phyloP scores from a whole-genome alignment of 2,113 vertebrate species.

The Cynoglossus semilaevis region DNA sequence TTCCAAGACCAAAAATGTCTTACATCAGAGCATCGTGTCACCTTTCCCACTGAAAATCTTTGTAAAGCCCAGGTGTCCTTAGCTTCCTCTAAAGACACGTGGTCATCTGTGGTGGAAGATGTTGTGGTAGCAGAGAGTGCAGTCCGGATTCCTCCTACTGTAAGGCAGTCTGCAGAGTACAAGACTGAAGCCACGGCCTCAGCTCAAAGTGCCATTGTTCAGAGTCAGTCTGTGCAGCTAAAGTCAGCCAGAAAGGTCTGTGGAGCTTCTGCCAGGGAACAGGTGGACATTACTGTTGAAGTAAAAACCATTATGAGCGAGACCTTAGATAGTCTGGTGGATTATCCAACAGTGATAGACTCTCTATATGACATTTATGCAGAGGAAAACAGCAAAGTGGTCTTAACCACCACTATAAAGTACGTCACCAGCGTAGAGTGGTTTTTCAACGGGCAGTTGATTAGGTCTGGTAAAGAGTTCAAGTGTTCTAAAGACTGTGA shows the following conservation, averaged over 20 bases:
- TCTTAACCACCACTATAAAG: slow-evolving; percentile 74
- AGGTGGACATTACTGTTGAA: slow-evolving; percentile 48
- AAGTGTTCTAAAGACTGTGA: slow-evolving; percentile 86
- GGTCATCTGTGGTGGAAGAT: slow-evolving; percentile 60
- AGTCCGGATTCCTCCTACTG: slow-evolving; percentile 35
- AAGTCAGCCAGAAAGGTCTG: slow-evolving; percentile 54
- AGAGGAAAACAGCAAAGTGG: slow-evolving; percentile 74
- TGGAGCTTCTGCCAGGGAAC: slow-evolving; percentile 40
- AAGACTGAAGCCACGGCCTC: slow-evolving; percentile 55
- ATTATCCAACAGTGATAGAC: slow-evolving; percentile 67
- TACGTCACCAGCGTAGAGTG: slow-evolving; percentile 80
- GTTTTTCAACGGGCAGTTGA: slow-evolving; percentile 82
- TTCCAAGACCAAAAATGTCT: slow-evolving; percentile 78
- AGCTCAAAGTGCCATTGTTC: slow-evolving; percentile 46
- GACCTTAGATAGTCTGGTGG: slow-evolving; percentile 26
- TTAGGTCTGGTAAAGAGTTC: slow-evolving; percentile 87
- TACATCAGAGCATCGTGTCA: slow-evolving; percentile 68
- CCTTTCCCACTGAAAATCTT: slow-evolving; percentile 33
- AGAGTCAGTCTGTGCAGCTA: slow-evolving; percentile 54
- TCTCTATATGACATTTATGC: slow-evolving; percentile 69
- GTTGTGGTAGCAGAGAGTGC: slow-evolving; percentile 61
- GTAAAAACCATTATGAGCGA: slow-evolving; percentile 54
- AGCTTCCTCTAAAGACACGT: slow-evolving; percentile 43
- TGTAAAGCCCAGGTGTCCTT: slow-evolving; percentile 49
- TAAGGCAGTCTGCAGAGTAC: slow-evolving; percentile 53